Percentiles rank a stretch among this genome's conserved stretches.
These are phyloP conservation scores for Eptatretus atami DNA, from an alignment of 2,797 vertebrate genomes.

Conservation along the genomic window DNA sequence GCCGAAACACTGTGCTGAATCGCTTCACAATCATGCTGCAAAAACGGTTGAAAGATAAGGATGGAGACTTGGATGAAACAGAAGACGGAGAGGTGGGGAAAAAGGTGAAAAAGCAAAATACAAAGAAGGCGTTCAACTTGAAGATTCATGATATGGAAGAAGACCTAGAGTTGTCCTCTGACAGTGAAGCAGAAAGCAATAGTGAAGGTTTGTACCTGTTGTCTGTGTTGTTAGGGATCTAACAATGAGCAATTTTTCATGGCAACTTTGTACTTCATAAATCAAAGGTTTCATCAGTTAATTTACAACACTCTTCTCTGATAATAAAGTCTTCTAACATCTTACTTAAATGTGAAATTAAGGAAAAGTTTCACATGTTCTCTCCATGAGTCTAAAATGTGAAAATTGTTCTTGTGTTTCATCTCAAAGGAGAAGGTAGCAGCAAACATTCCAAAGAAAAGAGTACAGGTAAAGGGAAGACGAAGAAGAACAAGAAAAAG, in stretches of 20 bases:
- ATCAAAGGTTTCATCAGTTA: too few species aligned
- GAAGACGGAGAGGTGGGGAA: slow-evolving; percentile 32
- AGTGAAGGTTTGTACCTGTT: slow-evolving; percentile 24
- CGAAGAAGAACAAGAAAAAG: slow-evolving; percentile 37
- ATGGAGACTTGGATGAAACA: slow-evolving; percentile 28
- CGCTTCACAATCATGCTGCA: slow-evolving; percentile 89
- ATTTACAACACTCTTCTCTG: too few species aligned
- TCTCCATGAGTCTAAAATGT: too few species aligned
- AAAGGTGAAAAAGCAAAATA: slow-evolving; percentile 15
- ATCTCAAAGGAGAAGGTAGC: too few species aligned
- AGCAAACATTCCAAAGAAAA: too few species aligned
- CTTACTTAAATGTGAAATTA: too few species aligned
- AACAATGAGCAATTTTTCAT: too few species aligned
- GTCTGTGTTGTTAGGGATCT: too few species aligned
- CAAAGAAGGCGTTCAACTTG: slow-evolving; percentile 26
- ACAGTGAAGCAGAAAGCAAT: slow-evolving; percentile 29
- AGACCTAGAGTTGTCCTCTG: slow-evolving; percentile 46
- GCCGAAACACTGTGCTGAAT: slow-evolving; percentile 66
- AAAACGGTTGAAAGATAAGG: slow-evolving; percentile 39
- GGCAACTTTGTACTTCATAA: too few species aligned
- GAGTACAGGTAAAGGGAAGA: background rate
- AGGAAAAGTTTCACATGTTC: too few species aligned
- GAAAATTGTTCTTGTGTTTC: too few species aligned
- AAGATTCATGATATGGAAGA: slow-evolving; percentile 55
- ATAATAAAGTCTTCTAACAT: too few species aligned